These are phyloP conservation scores for Salmo trutta DNA, from an alignment of 2,797 vertebrate genomes.

Conservation along the genomic window DNA sequence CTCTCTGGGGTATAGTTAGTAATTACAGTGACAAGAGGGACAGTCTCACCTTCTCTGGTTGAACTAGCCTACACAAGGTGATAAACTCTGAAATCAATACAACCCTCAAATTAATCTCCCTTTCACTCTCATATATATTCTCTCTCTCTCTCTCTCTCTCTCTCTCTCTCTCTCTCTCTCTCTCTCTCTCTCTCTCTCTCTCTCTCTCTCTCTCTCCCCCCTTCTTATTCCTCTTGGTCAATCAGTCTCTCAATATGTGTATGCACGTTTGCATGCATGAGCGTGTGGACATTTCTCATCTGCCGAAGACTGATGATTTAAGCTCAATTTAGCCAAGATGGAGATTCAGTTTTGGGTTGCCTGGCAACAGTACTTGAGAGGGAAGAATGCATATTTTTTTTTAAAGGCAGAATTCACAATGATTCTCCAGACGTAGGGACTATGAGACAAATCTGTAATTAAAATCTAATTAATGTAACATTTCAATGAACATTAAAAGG, in stretches of 20 bases:
- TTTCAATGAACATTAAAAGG: conserved; percentile 18
- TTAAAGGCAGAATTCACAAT: not conserved
- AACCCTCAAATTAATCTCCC: too few relatives aligned
- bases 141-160: too few relatives aligned
- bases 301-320: not conserved
- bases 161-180: not conserved
- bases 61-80: not conserved
- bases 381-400: not conserved
- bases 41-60: not conserved
- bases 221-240: not conserved
- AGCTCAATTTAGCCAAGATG: not conserved
- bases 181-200: too few relatives aligned
- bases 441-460: conserved; percentile 5
- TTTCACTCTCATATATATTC: too few relatives aligned
- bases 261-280: not conserved
- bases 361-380: conserved; percentile 2
- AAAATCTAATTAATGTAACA: conserved; percentile 30
- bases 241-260: not conserved
- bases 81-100: not conserved
- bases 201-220: too few relatives aligned
- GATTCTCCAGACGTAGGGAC: conserved; percentile 5
- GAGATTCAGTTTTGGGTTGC: not conserved
- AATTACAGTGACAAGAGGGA: not conserved
- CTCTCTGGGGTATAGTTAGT: not conserved
- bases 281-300: not conserved